Base-by-base conservation (phyloP, 2,888 invertebrate species). In the Meteorus colon region DNA sequence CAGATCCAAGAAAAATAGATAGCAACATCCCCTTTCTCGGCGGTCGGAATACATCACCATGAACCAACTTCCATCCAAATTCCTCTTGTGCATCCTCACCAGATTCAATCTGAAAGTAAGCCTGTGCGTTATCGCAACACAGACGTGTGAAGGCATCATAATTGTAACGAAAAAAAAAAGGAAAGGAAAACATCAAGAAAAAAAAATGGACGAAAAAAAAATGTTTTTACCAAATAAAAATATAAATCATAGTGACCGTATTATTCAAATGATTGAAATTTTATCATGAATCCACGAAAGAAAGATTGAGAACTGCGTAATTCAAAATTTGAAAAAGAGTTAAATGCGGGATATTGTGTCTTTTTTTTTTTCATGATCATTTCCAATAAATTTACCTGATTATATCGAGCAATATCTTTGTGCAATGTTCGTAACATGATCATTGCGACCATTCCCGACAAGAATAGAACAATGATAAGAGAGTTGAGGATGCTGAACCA, bases 361-460 rank as follows among this genome's bases (percentile, higher is more conserved):
- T 29, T 66, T 41, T 60, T 63, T 60, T 63, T 29, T 63, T 73
- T 48, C 60, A 41, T 48, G 62, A 72, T 60, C 55, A n/a, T 29
- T n/a, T 48, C n/a, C 16, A 16, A 70, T 16, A 24, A 62, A 80
- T 78, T 76, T 86, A 93, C 94, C 92, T 99, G 98, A 90, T 99
- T 99, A 89, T 99, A 99, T 83, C 99, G 93, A 4, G 99, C 98
- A 84, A 99, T 99, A 90, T 99, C 99, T 89, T 98, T 98, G 89
- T 99, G 98, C 78, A 99, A 91, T 0, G 99, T 99, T 79, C 99
- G 92, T 82, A 99, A 90, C 90, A 99, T 93, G 86, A 99, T 99
- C 99, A 99, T 99, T 37, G 98, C 99, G 19, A 99, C 98, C 99
- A 99, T 99, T 82, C 99, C 99, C 82, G 98, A 97, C 27, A 99